These are phyloP conservation scores for Emydura subglobosa DNA, from an alignment of 2,113 vertebrate genomes.

Conservation along the genomic window DNA sequence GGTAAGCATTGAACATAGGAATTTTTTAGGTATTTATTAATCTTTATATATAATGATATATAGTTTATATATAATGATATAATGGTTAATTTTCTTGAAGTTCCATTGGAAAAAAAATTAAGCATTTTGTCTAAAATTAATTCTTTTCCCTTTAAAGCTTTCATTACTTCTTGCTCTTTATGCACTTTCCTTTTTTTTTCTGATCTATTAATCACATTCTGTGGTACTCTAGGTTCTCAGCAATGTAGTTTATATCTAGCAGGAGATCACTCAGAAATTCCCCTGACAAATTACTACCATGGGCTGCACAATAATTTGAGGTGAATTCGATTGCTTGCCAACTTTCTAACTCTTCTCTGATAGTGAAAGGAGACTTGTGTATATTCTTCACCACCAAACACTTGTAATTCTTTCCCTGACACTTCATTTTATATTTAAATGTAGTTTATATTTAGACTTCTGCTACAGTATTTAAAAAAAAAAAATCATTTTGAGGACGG, in stretches of 20 bases:
- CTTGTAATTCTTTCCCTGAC: background rate
- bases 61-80: too few relatives aligned
- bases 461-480: background rate
- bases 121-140: background rate
- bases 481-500: background rate
- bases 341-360: background rate
- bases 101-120: background rate
- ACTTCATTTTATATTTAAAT: background rate
- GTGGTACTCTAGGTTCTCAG: background rate
- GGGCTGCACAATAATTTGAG: background rate
- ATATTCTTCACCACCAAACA: background rate
- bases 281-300: background rate
- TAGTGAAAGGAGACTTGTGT: background rate
- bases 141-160: background rate
- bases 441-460: background rate
- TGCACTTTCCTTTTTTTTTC: background rate
- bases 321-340: background rate
- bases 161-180: background rate
- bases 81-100: background rate
- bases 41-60: background rate
- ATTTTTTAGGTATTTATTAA: background rate
- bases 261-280: background rate
- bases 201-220: background rate
- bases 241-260: background rate
- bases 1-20: background rate